Evolutionary conservation across 2,888 invertebrate species (phyloP).

Genomic region (Petrophora chlorosata): DNA sequence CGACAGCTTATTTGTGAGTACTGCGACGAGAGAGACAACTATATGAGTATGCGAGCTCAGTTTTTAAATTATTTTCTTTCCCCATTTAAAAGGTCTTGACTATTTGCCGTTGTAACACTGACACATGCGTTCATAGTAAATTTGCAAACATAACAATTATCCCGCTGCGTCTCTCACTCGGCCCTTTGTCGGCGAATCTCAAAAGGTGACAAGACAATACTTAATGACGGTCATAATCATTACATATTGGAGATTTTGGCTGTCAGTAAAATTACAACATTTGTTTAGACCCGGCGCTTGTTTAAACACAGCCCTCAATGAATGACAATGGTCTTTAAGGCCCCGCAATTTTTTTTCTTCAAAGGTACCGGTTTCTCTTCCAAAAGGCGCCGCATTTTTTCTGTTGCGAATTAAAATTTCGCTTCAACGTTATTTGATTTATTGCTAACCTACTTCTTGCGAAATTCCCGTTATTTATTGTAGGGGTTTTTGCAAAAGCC

Average conservation of each 20-base stretch:
- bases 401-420: slow-evolving; percentile 31
- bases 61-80: too few relatives aligned
- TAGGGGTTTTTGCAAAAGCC: slow-evolving; percentile 18
- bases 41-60: too few relatives aligned
- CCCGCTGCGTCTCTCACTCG: slow-evolving; percentile 46
- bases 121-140: not conserved
- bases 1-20: too few relatives aligned
- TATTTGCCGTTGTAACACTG: too few relatives aligned
- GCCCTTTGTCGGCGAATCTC: slow-evolving; percentile 60
- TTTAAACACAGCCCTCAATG: slow-evolving; percentile 29
- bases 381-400: slow-evolving; percentile 20
- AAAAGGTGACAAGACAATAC: slow-evolving; percentile 75
- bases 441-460: slow-evolving; percentile 26
- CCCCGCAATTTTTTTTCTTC: slow-evolving; percentile 23
- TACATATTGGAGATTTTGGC: slow-evolving; percentile 65
- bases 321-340: slow-evolving; percentile 38
- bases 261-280: slow-evolving; percentile 48
- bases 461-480: slow-evolving; percentile 33
- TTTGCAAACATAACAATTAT: not conserved
- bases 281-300: slow-evolving; percentile 50
- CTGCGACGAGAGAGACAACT: too few relatives aligned
- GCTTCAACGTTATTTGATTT: slow-evolving; percentile 28
- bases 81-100: too few relatives aligned
- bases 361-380: slow-evolving; percentile 26
- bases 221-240: slow-evolving; percentile 73